Base-by-base conservation (phyloP, 2,797 vertebrate genomes). In the Pipistrellus kuhlii region DNA sequence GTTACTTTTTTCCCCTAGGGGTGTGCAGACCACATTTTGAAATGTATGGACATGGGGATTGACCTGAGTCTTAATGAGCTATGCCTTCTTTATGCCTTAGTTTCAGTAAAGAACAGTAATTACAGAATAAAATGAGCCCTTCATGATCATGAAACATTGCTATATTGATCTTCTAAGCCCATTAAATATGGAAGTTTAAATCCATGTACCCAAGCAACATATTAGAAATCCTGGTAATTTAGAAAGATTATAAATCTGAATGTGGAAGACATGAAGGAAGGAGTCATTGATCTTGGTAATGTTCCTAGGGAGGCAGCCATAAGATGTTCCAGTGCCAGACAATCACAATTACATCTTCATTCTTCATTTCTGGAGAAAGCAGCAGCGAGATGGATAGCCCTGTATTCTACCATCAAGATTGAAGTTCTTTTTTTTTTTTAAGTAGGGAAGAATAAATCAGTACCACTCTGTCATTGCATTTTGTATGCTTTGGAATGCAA, bases 61-160 rank as follows among this genome's bases (percentile, higher is more conserved):
- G 57, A 88, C 14, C 88, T 95, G 93, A 97, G 55, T 66, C 64
- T 97, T 96, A 97, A 96, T 95, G 90, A 97, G 66, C 73, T 96
- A 98, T 89, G 82, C 8, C 69, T 97, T 90, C 86, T 97, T 57
- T 83, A 86, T 87, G 85, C 48, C 84, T 96, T 96, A 85, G 83
- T 97, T 97, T 97, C 90, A 96, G 76, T 91, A 92, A 97, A 93
- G n/a, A 97, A 48, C 55, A 96, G 20, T 96, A 97, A 97, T 97
- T 96, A 75, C 35, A 96, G 89, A 57, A 87, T 96, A 97, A 97
- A 88, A 92, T 95, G 66, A 96, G 84, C 48, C 81, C 76, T 97
- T 96, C 62, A 75, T 96, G 88, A 93, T 88, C 93, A 85, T 81
- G 94, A 94, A 96, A 96, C 83, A 85, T n/a, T 83, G 18, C 27